Evolutionary conservation across 1,140 invertebrate genomes (phyloP), one percentile per base, ranked within the genome.

Genomic region (Sitophilus oryzae): DNA sequence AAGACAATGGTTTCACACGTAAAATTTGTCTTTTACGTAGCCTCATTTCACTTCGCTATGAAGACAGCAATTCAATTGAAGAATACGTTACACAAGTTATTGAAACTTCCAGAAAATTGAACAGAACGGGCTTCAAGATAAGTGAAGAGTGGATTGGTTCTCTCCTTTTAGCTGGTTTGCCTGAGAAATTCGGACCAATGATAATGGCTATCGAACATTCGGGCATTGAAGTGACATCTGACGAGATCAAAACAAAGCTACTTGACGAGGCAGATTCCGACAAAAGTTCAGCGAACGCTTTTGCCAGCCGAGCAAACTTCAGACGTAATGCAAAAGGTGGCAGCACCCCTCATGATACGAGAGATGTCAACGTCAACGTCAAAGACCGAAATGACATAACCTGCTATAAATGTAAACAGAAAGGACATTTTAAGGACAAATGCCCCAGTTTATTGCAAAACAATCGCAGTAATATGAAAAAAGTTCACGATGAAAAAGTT

Each of bases 151-250:
- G 38, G 41, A 30, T 58, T 5, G 40, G 50, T 6, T 43, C 40
- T 2, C 20, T 52, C 3, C n/a, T 52, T 15, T 59, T 70, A 10
- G 64, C 68, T 0, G 69, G 69, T 34, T 63, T 71, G 34, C 44
- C 66, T 4, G 62, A 68, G 40, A 52, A 62, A 47, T 59, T 21
- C 23, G 6, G 14, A 2, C 45, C 57, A 4, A 59, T 59, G 52
- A 50, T 55, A 1, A 58, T 58, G 42, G 49, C 56, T 3, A 47
- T 58, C 10, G 56, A 59, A 14, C 56, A 59, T 35, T 51, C 54
- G 47, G 63, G 52, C 16, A 56, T 56, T 15, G n/a, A 4, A 1
- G 41, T 62, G 2, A 54, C 53, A 15, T 19, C 54, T 9, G 61
- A 62, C 25, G 14, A 23, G 1, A 54, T 58, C 11, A 62, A 60